Evolutionary conservation across 2,113 vertebrate genomes (phyloP).

Genomic region (Eleginops maclovinus): DNA sequence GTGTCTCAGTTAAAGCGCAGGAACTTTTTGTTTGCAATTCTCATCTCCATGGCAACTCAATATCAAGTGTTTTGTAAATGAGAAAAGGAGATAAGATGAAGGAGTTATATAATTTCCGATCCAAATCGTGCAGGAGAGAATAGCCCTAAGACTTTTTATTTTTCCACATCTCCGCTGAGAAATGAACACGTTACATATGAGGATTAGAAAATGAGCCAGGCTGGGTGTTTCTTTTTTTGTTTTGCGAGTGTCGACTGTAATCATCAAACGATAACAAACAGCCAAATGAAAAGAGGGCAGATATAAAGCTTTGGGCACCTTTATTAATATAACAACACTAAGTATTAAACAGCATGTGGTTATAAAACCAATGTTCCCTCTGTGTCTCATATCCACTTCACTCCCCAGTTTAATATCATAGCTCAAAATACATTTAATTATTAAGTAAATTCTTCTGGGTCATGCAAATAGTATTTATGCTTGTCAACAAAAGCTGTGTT

Average conservation of each 20-base stretch:
- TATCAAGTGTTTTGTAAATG: constrained; percentile 52
- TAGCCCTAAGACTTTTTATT: constrained; percentile 47
- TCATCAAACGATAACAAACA: constrained; percentile 49
- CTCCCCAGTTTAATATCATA: constrained; percentile 25
- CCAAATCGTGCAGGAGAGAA: constrained; percentile 43
- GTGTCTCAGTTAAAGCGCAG: constrained; percentile 28
- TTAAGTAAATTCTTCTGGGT: not conserved
- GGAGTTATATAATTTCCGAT: constrained; percentile 64
- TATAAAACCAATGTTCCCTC: not conserved
- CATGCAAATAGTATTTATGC: constrained; percentile 1
- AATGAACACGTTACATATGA: constrained; percentile 51
- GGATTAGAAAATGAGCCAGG: constrained; percentile 32
- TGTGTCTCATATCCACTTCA: constrained; percentile 25
- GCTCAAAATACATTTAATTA: constrained; percentile 13
- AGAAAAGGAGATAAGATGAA: constrained; percentile 52
- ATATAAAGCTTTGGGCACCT: constrained; percentile 41
- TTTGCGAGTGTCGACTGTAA: constrained; percentile 22
- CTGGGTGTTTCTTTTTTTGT: not conserved
- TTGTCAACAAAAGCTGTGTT: constrained; percentile 38
- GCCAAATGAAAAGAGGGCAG: constrained; percentile 28
- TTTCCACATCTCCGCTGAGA: constrained; percentile 41
- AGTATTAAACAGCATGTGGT: constrained; percentile 35
- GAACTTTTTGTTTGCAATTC: constrained; percentile 57
- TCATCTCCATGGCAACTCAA: constrained; percentile 68
- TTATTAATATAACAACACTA: constrained; percentile 41